phyloP scores from a whole-genome alignment of 2,113 vertebrate genomes.

The Eulemur rufifrons region DNA sequence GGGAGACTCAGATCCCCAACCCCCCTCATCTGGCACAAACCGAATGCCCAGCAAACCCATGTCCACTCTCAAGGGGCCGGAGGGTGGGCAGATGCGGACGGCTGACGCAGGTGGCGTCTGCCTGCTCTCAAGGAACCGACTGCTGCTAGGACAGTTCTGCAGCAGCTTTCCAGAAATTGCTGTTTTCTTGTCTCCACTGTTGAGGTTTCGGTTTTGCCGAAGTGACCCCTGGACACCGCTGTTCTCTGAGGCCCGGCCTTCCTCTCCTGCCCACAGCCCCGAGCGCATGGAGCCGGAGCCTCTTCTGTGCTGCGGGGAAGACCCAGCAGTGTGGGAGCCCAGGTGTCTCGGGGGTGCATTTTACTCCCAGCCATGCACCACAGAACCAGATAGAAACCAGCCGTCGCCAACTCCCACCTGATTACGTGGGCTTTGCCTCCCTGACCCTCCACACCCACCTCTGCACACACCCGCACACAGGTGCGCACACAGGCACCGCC shows the following conservation, averaged over 20 bases:
- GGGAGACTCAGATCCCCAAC: neutral
- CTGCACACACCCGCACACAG: neutral
- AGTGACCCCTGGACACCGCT: fast-evolving
- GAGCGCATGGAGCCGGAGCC: neutral
- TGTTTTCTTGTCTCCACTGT: too few relatives aligned
- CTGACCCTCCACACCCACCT: fast-evolving
- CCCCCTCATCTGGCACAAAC: neutral
- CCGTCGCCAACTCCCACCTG: fast-evolving
- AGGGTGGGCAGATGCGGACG: neutral
- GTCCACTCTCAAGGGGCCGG: too few relatives aligned
- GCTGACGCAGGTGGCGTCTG: neutral
- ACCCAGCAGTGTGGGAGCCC: neutral
- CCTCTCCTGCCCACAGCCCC: neutral
- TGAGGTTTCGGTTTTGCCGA: neutral
- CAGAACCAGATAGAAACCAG: fast-evolving
- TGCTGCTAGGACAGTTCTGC: too few relatives aligned
- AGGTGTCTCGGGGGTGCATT: fast-evolving
- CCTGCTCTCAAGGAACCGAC: neutral
- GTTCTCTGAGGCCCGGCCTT: neutral
- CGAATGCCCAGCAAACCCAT: too few relatives aligned
- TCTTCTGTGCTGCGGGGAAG: too few relatives aligned
- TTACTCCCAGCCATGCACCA: neutral
- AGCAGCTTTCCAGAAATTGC: neutral
- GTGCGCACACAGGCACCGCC: neutral
- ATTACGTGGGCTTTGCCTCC: fast-evolving